These are phyloP conservation scores for Myrmophylax atrothorax DNA, from an alignment of 2,113 vertebrate genomes.

Conservation along the genomic window DNA sequence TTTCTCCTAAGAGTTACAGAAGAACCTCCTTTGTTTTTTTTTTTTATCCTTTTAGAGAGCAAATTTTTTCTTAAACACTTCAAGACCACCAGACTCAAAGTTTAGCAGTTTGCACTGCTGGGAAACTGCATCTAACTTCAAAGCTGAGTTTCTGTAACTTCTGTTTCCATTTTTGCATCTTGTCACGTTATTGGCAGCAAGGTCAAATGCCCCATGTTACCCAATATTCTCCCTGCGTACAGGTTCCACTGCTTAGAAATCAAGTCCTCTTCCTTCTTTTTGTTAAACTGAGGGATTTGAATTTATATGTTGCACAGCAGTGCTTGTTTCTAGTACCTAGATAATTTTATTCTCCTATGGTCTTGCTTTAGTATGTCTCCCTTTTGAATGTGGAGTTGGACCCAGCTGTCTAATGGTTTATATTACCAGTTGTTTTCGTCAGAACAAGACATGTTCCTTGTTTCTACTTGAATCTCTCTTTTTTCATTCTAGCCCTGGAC, in stretches of 20 bases:
- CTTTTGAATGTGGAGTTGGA: background rate
- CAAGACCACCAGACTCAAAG: background rate
- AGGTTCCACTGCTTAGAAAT: background rate
- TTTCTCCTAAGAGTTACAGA: background rate
- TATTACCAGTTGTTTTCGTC: background rate
- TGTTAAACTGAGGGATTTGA: background rate
- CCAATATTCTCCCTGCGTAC: background rate
- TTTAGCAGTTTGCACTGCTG: background rate
- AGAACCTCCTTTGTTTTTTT: background rate
- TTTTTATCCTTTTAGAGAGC: background rate
- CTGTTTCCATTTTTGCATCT: background rate
- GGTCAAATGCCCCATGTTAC: constrained; percentile 1
- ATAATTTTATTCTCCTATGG: background rate
- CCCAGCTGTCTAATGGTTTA: background rate
- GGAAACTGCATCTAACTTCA: background rate
- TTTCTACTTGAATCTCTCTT: background rate
- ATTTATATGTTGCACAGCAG: background rate
- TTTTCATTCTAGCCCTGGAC: background rate
- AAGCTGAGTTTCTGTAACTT: background rate
- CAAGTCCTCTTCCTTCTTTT: background rate
- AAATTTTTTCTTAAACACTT: background rate
- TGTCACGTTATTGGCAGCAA: background rate
- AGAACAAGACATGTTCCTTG: background rate
- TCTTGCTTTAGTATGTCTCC: background rate
- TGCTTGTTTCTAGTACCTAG: background rate